Evolutionary conservation across 2,113 vertebrate genomes (phyloP), one percentile per base, ranked within the genome.

Genomic region (Tauraco erythrolophus): DNA sequence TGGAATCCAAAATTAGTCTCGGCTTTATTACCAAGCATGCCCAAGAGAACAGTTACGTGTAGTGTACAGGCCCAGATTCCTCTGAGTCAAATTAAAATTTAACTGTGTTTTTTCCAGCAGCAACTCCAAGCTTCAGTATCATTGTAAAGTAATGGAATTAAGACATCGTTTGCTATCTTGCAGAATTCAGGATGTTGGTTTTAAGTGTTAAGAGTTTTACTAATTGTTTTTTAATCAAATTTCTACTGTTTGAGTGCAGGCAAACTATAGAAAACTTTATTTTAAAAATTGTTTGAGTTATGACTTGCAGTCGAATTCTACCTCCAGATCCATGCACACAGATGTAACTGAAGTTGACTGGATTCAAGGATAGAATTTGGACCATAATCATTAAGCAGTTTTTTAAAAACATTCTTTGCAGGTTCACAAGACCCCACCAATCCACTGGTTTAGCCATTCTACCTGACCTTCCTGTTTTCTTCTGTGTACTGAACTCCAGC

Each of bases 11-110:
- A 66, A 66, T 92, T 86, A 74, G 51, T 83, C 58, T 80, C 85
- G 54, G 54, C 30, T 92, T 90, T 90, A 90, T 72, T 90, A 69
- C 54, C 75, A 74, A 72, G 50, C 54, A 51, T 58, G 33, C 41
- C 64, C 11, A 86, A 75, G 69, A 90, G 75, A 86, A 77, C 35
- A n/a, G 16, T 58, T 80, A 62, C 11, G 16, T 30, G 51, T 19
- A 58, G 25, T 33, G 28, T 48, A 84, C 41, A 88, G 46, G 41
- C 31, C n/a, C 57, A 70, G 46, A 66, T 69, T 92, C 45, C 45
- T 83, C 54, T 10, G 46, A 92, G 41, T 90, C 95, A 88, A 81
- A 74, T 82, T 80, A 72, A 84, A 89, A 91, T 91, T 72, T 60
- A 48, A 43, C 33, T 25, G n/a, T 58, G 18, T 46, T 78, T 77